These are phyloP conservation scores for Myzus persicae DNA, from an alignment of 1,140 invertebrate species.

Conservation along the genomic window DNA sequence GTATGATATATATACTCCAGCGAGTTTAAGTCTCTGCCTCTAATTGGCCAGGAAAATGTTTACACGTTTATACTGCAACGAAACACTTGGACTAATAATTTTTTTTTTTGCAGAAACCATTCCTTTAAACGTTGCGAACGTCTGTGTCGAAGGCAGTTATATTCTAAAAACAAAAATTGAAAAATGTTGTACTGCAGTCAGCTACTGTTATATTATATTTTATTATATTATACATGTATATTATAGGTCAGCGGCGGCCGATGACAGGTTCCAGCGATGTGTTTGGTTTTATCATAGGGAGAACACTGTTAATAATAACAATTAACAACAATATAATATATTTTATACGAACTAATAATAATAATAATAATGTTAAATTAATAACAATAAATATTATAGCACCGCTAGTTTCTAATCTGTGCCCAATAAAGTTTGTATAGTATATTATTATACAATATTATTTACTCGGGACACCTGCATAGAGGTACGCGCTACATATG, in stretches of 20 bases:
- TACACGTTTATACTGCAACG: not conserved
- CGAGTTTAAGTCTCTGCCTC: not conserved
- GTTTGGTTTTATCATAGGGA: not conserved
- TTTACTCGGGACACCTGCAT: conserved; percentile 8
- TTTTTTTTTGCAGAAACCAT: not conserved
- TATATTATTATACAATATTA: not conserved
- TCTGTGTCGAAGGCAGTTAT: not conserved
- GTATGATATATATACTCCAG: no score
- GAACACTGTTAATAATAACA: not conserved
- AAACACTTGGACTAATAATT: not conserved
- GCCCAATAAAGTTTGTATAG: not conserved
- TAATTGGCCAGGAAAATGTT: conserved; percentile 4
- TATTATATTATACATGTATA: not conserved
- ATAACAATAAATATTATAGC: not conserved
- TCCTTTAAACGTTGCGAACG: not conserved
- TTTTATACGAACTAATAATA: not conserved
- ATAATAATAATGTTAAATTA: not conserved
- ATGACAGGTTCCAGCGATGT: not conserved
- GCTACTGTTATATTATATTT: no score
- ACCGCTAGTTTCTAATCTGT: not conserved
- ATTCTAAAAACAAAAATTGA: not conserved
- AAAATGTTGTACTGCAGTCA: not conserved
- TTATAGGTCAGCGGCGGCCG: not conserved
- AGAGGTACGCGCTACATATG: not conserved
- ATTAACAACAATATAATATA: no score